phyloP scores from a whole-genome alignment of 2,888 invertebrate genomes.

The Watsonalla binaria region DNA sequence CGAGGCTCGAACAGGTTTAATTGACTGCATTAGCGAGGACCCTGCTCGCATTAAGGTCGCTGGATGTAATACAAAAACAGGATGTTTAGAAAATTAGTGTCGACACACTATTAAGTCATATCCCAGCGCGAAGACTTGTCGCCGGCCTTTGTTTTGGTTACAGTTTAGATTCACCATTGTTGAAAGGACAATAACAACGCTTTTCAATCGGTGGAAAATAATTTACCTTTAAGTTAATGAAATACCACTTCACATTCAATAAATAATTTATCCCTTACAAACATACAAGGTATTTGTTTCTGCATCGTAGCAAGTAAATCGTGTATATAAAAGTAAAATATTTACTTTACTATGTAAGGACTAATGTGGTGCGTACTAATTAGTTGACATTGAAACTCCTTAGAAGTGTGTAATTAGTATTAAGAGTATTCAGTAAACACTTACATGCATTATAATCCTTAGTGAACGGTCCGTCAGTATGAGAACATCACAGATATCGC shows the following conservation, averaged over 20 bases:
- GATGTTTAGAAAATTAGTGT: slow-evolving; percentile 33
- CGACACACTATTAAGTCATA: slow-evolving; percentile 25
- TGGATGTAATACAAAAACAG: slow-evolving; percentile 33
- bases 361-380: not conserved
- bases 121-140: slow-evolving; percentile 26
- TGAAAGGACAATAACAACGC: slow-evolving; percentile 7
- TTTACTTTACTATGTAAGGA: not conserved
- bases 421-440: slow-evolving; percentile 26
- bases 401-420: not conserved
- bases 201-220: not conserved
- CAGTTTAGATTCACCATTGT: slow-evolving; percentile 13
- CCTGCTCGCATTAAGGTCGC: slow-evolving; percentile 25
- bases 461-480: slow-evolving; percentile 49
- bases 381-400: not conserved
- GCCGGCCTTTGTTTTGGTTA: slow-evolving; percentile 25
- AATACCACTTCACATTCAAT: not conserved
- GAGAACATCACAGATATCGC: slow-evolving; percentile 50
- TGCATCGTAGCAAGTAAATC: not conserved
- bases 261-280: not conserved
- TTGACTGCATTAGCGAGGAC: slow-evolving; percentile 26
- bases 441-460: slow-evolving; percentile 71
- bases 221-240: not conserved
- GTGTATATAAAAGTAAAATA: not conserved
- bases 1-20: slow-evolving; percentile 23
- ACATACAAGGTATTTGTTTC: not conserved